These are phyloP conservation scores for Lophotis ruficrista DNA, from an alignment of 2,113 vertebrate genomes.

Conservation along the genomic window DNA sequence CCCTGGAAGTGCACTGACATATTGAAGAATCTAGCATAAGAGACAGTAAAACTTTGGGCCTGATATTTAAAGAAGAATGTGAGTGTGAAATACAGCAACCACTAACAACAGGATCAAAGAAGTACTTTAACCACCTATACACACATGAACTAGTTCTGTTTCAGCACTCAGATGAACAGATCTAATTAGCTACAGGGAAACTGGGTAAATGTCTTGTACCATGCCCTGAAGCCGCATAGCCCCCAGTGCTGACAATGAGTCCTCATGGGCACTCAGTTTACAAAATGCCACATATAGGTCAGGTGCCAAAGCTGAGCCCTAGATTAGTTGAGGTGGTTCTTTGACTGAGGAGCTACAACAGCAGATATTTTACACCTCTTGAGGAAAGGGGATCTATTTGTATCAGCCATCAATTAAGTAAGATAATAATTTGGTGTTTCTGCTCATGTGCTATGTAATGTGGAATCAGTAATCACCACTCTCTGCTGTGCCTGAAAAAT, in stretches of 20 bases:
- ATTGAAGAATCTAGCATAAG: not conserved
- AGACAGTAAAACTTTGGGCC: not conserved
- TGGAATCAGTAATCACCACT: not conserved
- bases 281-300: not conserved
- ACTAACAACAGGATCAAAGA: not conserved
- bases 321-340: not conserved
- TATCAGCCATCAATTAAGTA: not conserved
- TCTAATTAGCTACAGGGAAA: not conserved
- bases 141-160: not conserved
- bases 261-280: not conserved
- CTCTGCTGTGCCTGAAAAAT: not conserved
- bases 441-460: not conserved
- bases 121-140: not conserved
- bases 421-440: not conserved
- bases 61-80: not conserved
- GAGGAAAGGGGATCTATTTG: not conserved
- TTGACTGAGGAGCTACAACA: not conserved
- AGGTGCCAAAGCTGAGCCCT: not conserved
- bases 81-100: not conserved
- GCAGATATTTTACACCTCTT: not conserved
- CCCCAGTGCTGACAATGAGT: rapidly evolving
- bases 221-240: not conserved
- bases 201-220: not conserved
- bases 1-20: not conserved
- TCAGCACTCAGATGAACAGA: not conserved